phyloP scores from a whole-genome alignment of 1,140 invertebrate genomes.

The Mya arenaria region DNA sequence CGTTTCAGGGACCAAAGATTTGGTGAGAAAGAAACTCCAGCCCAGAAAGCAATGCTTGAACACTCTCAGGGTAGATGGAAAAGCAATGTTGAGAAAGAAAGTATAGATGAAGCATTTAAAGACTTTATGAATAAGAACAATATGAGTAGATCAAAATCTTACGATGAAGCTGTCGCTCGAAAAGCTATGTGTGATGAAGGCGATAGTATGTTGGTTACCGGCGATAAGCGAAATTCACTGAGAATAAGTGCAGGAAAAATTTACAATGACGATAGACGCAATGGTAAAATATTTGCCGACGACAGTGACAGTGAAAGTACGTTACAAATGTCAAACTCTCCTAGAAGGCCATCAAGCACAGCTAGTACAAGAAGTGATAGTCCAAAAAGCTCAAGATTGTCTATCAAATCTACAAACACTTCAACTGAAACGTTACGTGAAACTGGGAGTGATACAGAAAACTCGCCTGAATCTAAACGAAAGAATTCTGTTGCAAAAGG shows the following conservation, averaged over 20 bases:
- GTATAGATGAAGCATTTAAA: slow-evolving; percentile 71
- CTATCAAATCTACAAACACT: slow-evolving; percentile 75
- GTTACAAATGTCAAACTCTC: slow-evolving; percentile 58
- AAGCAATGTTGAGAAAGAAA: slow-evolving; percentile 75
- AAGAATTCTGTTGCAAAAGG: slow-evolving; percentile 36
- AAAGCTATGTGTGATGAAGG: slow-evolving; percentile 57
- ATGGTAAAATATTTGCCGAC: slow-evolving; percentile 72
- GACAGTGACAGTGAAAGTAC: slow-evolving; percentile 73
- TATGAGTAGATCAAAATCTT: slow-evolving; percentile 77
- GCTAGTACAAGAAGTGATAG: slow-evolving; percentile 70
- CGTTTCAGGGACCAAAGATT: slow-evolving; percentile 73
- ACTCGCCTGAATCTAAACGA: slow-evolving; percentile 64
- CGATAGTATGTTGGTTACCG: slow-evolving; percentile 22
- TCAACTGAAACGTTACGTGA: slow-evolving; percentile 77
- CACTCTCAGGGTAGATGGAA: slow-evolving; percentile 61
- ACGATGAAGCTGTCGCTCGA: slow-evolving; percentile 73
- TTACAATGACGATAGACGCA: slow-evolving; percentile 66
- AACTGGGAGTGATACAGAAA: slow-evolving; percentile 68
- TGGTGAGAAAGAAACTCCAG: slow-evolving; percentile 67
- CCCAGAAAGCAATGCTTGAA: slow-evolving; percentile 50
- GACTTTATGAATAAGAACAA: slow-evolving; percentile 64
- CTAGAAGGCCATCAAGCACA: slow-evolving; percentile 61
- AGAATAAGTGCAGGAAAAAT: slow-evolving; percentile 43
- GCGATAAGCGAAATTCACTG: slow-evolving; percentile 42
- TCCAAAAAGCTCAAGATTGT: slow-evolving; percentile 70